Conservation (phyloP, 2,113 vertebrate species). For the Merops nubicus region DNA sequence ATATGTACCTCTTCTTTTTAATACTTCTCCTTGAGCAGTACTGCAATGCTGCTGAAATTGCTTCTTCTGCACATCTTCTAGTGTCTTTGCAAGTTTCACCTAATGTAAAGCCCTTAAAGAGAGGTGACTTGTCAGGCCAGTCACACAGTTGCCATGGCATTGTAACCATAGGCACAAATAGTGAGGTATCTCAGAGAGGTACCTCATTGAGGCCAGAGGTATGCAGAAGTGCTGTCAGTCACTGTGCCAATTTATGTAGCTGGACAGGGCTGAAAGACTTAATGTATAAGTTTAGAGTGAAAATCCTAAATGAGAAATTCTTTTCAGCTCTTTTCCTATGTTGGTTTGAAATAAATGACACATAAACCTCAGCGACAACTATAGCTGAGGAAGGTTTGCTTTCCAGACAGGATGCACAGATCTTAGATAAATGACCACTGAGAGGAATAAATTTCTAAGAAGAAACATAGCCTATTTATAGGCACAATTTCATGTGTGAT, state of each 20-base stretch:
- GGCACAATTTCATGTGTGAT: neutral
- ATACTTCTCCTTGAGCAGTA: neutral
- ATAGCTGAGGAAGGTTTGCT: neutral
- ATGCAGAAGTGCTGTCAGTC: neutral
- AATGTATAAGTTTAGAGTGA: neutral
- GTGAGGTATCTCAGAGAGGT: neutral
- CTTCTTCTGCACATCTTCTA: neutral
- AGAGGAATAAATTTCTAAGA: neutral
- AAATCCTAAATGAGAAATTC: neutral
- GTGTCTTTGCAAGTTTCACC: neutral
- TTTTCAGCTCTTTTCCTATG: neutral
- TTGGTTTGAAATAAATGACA: neutral
- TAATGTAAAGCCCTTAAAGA: neutral
- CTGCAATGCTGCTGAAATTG: neutral
- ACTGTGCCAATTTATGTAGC: neutral
- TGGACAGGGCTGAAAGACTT: neutral
- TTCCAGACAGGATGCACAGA: neutral
- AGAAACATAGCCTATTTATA: neutral
- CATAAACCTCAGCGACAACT: neutral
- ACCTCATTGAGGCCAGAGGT: neutral
- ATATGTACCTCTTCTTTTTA: neutral
- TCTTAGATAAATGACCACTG: conserved; percentile 24
- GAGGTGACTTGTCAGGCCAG: neutral
- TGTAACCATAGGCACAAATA: neutral
- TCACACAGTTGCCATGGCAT: neutral